Conservation (phyloP, 2,888 invertebrate species). For the Lithophane ornitopus region DNA sequence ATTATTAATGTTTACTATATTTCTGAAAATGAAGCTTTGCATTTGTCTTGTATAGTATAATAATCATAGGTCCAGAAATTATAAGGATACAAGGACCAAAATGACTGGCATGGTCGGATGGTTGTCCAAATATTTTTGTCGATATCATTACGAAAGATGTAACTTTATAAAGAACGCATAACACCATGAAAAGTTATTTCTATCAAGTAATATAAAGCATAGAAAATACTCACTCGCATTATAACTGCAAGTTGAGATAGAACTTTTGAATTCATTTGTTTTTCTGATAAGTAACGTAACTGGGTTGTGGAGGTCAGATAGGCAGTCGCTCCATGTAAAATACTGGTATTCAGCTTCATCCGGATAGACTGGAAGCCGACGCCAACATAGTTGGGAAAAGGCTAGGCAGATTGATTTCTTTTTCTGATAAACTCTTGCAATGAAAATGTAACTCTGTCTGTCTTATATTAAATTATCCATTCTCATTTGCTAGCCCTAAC, state of each 20-base stretch:
- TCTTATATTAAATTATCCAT: not conserved
- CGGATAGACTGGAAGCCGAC: no score
- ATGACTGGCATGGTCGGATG: not conserved
- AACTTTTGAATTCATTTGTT: not conserved
- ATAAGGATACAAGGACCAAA: no score
- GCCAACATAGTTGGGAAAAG: no score
- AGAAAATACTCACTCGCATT: not conserved
- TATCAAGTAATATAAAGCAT: not conserved
- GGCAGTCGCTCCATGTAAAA: no score
- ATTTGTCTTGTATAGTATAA: no score
- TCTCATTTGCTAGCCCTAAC: constrained; percentile 78
- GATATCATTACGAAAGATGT: not conserved
- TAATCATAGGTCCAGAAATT: not conserved
- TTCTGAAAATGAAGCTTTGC: not conserved
- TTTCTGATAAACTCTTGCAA: not conserved
- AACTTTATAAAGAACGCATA: not conserved
- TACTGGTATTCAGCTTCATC: no score
- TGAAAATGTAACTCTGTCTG: not conserved
- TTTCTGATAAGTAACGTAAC: not conserved
- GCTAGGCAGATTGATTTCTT: not conserved
- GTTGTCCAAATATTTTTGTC: not conserved
- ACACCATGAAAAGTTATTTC: not conserved
- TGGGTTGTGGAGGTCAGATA: no score
- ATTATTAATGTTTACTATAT: constrained; percentile 17
- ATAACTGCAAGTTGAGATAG: not conserved